Conservation (phyloP, 2,888 invertebrate species). For the Drosophila emarginata region DNA sequence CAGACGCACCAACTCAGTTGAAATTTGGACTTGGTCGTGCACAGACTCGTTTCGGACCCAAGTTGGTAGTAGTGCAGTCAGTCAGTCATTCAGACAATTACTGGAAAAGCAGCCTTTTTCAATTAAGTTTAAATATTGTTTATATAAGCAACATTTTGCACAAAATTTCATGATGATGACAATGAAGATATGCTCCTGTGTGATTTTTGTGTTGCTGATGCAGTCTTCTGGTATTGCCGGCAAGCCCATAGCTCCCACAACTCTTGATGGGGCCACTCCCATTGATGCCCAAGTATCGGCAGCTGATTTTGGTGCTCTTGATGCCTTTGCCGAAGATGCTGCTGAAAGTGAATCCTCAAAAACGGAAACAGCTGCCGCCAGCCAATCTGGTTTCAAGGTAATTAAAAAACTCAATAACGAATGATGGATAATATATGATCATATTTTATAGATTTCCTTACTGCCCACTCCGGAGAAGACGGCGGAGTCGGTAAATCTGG, state of each 20-base stretch:
- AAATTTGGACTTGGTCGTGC: conserved; percentile 53
- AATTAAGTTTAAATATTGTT: conserved; percentile 27
- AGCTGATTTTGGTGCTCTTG: conserved; percentile 63
- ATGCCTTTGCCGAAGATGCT: conserved; percentile 55
- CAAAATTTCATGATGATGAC: neutral
- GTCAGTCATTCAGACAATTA: neutral
- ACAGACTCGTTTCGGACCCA: conserved; percentile 34
- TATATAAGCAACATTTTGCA: conserved; percentile 46
- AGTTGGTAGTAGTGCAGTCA: neutral
- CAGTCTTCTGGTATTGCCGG: conserved; percentile 16
- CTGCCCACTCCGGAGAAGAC: conserved; percentile 72
- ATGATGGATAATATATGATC: no score
- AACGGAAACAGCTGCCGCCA: conserved; percentile 28
- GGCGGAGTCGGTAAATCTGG: conserved; percentile 80
- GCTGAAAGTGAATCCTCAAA: conserved; percentile 48
- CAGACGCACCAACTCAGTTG: conserved; percentile 64
- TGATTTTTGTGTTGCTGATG: conserved; percentile 15
- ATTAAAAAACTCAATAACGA: neutral
- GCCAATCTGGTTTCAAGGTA: conserved; percentile 71
- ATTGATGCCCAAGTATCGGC: conserved; percentile 68
- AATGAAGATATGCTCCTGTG: conserved; percentile 11
- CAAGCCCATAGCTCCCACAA: conserved; percentile 61
- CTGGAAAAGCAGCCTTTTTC: neutral
- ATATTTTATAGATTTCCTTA: conserved; percentile 60
- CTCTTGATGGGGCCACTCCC: conserved; percentile 67